phyloP scores from a whole-genome alignment of 2,797 vertebrate genomes.

The Nothura maculosa region DNA sequence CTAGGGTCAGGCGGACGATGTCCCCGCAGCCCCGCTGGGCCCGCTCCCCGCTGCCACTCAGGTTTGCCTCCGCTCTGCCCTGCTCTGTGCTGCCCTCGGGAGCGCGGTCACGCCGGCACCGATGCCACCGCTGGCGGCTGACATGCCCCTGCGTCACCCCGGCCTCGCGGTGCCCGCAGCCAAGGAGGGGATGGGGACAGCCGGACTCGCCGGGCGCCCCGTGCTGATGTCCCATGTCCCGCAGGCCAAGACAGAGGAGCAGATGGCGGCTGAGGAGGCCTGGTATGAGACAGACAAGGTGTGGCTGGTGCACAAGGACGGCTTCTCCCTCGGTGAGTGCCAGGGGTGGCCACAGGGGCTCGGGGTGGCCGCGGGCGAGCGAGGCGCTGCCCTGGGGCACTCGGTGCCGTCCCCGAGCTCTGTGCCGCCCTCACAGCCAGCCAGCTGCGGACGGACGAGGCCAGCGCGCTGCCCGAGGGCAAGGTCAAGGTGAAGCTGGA shows the following conservation, averaged over 20 bases:
- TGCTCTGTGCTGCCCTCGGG: rapidly evolving
- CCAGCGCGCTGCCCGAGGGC: conserved; percentile 88
- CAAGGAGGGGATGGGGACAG: not conserved
- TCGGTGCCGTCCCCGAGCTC: rapidly evolving
- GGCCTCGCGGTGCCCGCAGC: not conserved
- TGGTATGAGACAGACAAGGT: conserved; percentile 97
- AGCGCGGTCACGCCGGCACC: no score
- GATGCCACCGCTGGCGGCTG: not conserved
- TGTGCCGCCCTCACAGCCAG: conserved; percentile 81
- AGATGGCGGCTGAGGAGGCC: conserved; percentile 93
- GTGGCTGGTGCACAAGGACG: conserved; percentile 97
- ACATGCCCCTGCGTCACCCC: rapidly evolving
- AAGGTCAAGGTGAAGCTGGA: conserved; percentile 94
- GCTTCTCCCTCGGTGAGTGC: conserved; percentile 94
- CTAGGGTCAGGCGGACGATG: conserved; percentile 87
- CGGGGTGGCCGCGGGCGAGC: not conserved
- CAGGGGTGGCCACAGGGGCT: not conserved
- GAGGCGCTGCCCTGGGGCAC: not conserved
- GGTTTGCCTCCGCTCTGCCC: conserved; percentile 78
- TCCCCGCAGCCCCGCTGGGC: conserved; percentile 81
- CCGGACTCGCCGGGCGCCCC: not conserved
- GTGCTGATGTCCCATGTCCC: not conserved
- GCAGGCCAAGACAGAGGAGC: conserved; percentile 96
- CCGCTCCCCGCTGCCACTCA: conserved; percentile 82
- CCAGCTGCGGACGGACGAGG: conserved; percentile 85